These are phyloP conservation scores for Phaethornis superciliosus DNA, from an alignment of 2,113 vertebrate genomes.

Conservation along the genomic window DNA sequence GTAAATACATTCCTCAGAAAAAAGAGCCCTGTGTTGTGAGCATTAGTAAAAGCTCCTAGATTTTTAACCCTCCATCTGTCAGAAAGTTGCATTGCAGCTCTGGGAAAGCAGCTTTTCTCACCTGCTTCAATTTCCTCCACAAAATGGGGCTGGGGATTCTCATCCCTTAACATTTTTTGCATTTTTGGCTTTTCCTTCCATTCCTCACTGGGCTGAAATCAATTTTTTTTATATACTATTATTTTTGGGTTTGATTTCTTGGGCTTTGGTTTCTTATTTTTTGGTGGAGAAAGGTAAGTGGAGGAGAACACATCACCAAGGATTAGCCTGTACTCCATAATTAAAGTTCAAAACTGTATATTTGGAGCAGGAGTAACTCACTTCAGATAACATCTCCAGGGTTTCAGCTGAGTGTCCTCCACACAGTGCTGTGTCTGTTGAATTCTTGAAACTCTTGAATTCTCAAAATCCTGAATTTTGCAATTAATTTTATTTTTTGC, in stretches of 20 bases:
- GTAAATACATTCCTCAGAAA: not conserved
- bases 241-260: not conserved
- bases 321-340: not conserved
- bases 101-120: not conserved
- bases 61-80: not conserved
- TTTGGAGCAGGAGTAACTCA: not conserved
- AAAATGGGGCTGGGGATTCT: not conserved
- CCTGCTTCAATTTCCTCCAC: not conserved
- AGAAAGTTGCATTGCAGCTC: not conserved
- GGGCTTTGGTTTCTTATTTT: not conserved
- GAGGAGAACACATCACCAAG: not conserved
- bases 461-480: not conserved
- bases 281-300: not conserved
- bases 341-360: not conserved
- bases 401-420: not conserved
- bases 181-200: not conserved
- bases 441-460: not conserved
- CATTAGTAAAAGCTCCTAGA: not conserved
- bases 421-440: not conserved
- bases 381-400: not conserved
- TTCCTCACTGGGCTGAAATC: not conserved
- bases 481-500: not conserved
- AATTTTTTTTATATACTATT: not conserved
- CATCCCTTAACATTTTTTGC: not conserved
- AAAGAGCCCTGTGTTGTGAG: not conserved